These are phyloP conservation scores for Augiades crinisus DNA, from an alignment of 2,888 invertebrate genomes.

Conservation along the genomic window DNA sequence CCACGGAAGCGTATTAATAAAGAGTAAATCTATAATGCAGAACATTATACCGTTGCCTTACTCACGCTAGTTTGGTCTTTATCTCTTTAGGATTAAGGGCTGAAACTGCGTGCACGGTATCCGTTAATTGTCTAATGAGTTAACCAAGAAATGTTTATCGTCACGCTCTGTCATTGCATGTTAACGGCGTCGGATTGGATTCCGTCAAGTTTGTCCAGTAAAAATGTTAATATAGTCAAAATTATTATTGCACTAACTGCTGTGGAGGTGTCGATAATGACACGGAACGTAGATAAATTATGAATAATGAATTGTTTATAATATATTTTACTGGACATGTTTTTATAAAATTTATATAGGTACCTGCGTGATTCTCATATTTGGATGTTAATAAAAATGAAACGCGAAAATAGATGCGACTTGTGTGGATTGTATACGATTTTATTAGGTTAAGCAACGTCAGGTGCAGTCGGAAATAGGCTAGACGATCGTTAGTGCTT, in stretches of 20 bases:
- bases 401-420: no score
- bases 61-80: not conserved
- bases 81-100: not conserved
- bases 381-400: no score
- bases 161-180: constrained; percentile 15
- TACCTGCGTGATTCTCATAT: no score
- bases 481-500: no score
- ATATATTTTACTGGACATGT: no score
- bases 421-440: no score
- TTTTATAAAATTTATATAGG: no score
- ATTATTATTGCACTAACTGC: not conserved
- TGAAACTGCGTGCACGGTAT: not conserved
- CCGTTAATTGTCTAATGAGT: not conserved
- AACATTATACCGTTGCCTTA: not conserved
- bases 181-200: constrained; percentile 10
- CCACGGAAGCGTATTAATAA: constrained; percentile 24
- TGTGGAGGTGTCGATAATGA: no score
- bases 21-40: constrained; percentile 18
- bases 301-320: no score
- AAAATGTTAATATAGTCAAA: constrained; percentile 3
- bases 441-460: no score
- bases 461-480: no score
- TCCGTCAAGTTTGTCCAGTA: not conserved
- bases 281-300: no score
- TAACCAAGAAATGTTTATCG: not conserved